These are phyloP conservation scores for Penaeus indicus DNA, from an alignment of 1,140 invertebrate genomes.

Conservation along the genomic window DNA sequence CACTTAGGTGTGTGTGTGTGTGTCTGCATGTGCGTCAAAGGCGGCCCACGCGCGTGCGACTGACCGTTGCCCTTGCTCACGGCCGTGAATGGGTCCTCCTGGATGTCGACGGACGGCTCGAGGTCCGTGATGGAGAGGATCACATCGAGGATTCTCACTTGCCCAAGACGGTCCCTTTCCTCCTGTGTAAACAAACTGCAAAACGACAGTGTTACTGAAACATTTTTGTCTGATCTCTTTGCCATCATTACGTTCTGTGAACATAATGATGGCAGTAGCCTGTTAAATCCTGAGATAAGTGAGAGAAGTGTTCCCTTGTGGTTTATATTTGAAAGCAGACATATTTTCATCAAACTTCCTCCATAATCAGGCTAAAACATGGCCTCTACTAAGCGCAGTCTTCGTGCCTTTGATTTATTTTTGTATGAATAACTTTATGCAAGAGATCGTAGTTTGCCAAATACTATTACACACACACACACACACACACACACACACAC, in stretches of 20 bases:
- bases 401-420: too few species aligned
- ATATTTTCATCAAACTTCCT: too few species aligned
- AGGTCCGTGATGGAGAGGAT: slow-evolving; percentile 74
- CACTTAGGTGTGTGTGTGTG: background rate
- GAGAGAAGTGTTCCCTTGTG: too few species aligned
- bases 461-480: too few species aligned
- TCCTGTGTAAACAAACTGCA: slow-evolving; percentile 74
- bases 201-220: slow-evolving; percentile 34
- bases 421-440: too few species aligned
- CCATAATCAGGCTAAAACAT: too few species aligned
- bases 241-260: background rate
- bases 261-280: too few species aligned
- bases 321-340: too few species aligned
- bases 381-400: too few species aligned
- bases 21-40: background rate
- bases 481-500: too few species aligned
- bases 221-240: background rate
- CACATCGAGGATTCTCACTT: slow-evolving; percentile 75
- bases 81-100: slow-evolving; percentile 74
- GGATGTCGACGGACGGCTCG: slow-evolving; percentile 72
- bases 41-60: background rate
- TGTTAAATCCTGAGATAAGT: too few species aligned
- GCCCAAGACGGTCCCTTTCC: slow-evolving; percentile 74
- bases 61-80: slow-evolving; percentile 65
- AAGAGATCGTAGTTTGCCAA: too few species aligned